phyloP scores from a whole-genome alignment of 2,113 vertebrate species.

The Xenus cinereus region DNA sequence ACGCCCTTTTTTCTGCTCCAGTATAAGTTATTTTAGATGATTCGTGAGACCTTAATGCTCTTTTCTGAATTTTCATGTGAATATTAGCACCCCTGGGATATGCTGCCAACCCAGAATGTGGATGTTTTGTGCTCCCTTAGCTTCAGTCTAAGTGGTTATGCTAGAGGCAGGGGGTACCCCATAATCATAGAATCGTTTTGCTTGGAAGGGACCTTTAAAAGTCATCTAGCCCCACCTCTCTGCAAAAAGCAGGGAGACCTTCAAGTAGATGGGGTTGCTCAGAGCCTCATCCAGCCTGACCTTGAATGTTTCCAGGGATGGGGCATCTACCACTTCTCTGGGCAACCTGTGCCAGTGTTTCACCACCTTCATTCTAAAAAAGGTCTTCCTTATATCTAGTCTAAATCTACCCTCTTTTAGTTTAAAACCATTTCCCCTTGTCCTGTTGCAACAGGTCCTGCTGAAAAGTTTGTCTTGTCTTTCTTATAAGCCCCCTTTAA shows the following conservation, averaged over 20 bases:
- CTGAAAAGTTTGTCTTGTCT: neutral
- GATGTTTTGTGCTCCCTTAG: neutral
- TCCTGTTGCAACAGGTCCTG: neutral
- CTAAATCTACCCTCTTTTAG: neutral
- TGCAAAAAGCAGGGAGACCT: neutral
- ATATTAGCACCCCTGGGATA: neutral
- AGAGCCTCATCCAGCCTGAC: neutral
- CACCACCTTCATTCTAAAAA: neutral
- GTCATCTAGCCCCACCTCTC: neutral
- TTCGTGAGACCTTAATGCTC: neutral
- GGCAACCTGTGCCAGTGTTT: neutral
- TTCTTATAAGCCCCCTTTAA: neutral
- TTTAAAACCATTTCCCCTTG: neutral
- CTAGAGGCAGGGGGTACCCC: neutral
- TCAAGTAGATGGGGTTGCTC: neutral
- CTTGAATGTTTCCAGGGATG: neutral
- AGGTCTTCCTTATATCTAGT: neutral
- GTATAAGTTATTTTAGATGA: neutral
- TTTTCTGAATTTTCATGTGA: neutral
- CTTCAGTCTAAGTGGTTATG: neutral
- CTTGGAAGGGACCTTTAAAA: neutral
- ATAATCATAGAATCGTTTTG: neutral
- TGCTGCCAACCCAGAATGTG: neutral
- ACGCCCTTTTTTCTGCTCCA: neutral
- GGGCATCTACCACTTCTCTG: neutral